A percentile compares a stretch with the other conserved stretches of the same genome.
Evolutionary conservation across 2,797 vertebrate species (phyloP).

Genomic region (Pagetopsis macropterus): DNA sequence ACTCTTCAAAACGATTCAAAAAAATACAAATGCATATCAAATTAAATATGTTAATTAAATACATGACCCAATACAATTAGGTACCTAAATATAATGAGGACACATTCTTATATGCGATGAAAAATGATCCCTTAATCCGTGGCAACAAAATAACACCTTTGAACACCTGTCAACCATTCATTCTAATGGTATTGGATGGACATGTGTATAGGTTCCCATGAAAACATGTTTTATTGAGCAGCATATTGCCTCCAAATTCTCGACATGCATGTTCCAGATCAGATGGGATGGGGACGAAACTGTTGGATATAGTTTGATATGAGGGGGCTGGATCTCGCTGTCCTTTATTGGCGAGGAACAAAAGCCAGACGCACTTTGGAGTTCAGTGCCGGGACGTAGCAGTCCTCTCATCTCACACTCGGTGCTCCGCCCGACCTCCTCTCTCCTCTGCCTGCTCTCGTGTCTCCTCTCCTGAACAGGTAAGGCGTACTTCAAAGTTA

Average conservation of each 20-base stretch:
- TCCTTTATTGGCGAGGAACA: constrained; percentile 53
- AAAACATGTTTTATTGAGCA: background rate
- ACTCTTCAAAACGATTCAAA: too few species aligned
- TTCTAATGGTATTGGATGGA: background rate
- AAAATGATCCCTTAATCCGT: too few species aligned
- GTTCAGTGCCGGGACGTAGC: constrained; percentile 67
- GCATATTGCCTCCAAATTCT: background rate
- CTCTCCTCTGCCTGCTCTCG: constrained; percentile 8
- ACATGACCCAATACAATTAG: too few species aligned
- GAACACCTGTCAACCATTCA: background rate
- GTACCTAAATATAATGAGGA: too few species aligned
- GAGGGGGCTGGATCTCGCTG: constrained; percentile 65
- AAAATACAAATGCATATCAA: too few species aligned
- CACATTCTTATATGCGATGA: too few species aligned
- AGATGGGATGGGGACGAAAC: constrained; percentile 20
- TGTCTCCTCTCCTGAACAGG: constrained; percentile 63
- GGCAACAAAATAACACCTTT: too few species aligned
- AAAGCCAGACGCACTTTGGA: constrained; percentile 65
- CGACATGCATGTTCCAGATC: background rate
- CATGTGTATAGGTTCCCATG: background rate
- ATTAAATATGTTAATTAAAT: too few species aligned
- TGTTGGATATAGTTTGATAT: constrained; percentile 51
- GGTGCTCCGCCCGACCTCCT: constrained; percentile 36
- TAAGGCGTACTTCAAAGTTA: constrained; percentile 65
- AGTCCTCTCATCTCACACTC: constrained; percentile 49